Evolutionary conservation across 1,140 invertebrate genomes (phyloP).

Genomic region (Drosophila tani): DNA sequence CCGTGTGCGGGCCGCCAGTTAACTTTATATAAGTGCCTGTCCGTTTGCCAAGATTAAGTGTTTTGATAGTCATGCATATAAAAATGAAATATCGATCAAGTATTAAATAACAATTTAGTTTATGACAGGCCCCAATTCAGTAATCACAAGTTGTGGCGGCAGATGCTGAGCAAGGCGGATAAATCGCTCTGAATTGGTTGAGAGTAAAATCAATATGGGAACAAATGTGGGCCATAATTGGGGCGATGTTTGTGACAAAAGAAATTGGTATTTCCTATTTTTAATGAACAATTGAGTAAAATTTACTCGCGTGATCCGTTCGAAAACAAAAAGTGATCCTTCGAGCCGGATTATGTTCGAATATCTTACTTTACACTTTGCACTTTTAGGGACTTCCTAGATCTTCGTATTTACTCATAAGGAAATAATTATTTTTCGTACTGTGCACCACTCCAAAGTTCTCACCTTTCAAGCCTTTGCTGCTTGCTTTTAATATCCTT

Average conservation of each 20-base stretch:
- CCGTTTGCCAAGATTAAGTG: constrained; percentile 78
- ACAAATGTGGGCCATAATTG: not conserved
- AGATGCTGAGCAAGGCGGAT: constrained; percentile 38
- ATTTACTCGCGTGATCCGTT: no score
- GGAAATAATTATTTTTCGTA: not conserved
- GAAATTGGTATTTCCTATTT: not conserved
- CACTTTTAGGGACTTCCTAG: not conserved
- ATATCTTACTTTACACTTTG: no score
- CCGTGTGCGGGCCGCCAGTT: constrained; percentile 50
- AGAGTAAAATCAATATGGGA: constrained; percentile 21
- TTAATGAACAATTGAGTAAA: not conserved
- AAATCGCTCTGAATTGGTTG: constrained; percentile 13
- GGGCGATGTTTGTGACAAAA: constrained; percentile 1
- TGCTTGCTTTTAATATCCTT: constrained; percentile 10
- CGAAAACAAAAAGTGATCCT: no score
- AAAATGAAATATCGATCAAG: constrained; percentile 84
- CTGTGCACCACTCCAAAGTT: not conserved
- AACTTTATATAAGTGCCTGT: constrained; percentile 77
- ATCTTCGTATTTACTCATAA: not conserved
- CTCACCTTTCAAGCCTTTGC: constrained; percentile 9
- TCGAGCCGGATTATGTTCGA: no score
- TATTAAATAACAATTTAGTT: constrained; percentile 84
- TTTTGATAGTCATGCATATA: constrained; percentile 81
- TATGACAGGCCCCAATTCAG: constrained; percentile 64
- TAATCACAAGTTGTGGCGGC: constrained; percentile 44